Percentiles rank a stretch among this genome's conserved stretches.
Conservation (phyloP, 2,797 vertebrate species). For the Apodemus agrarius region DNA sequence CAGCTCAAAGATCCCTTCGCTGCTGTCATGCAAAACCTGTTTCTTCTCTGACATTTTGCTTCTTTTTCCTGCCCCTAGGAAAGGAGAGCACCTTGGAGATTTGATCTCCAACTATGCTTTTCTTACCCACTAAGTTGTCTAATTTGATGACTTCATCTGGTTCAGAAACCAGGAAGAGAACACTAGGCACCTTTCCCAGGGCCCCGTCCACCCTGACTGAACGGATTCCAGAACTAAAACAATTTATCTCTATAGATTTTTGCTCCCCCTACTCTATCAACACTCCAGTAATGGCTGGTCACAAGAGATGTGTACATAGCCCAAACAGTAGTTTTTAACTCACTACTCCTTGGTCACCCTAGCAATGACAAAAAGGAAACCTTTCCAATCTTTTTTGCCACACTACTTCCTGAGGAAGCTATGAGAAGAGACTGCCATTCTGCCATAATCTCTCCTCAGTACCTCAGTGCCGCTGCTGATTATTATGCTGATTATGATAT, state of each 20-base stretch:
- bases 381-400: not conserved
- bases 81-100: not conserved
- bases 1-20: not conserved
- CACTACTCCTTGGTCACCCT: not conserved
- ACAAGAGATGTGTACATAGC: not conserved
- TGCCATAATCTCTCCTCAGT: not conserved
- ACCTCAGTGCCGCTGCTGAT: not conserved
- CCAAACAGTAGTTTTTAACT: not conserved
- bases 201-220: not conserved
- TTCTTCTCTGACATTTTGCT: not conserved
- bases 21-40: not conserved
- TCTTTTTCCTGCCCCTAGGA: not conserved
- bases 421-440: not conserved
- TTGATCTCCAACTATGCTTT: not conserved
- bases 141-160: not conserved
- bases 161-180: not conserved
- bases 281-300: not conserved
- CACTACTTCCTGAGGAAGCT: not conserved
- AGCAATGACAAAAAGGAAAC: not conserved
- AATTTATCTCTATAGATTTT: not conserved
- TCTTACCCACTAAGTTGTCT: not conserved
- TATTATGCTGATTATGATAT: not conserved
- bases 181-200: too few species aligned
- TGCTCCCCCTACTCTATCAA: not conserved
- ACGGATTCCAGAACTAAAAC: not conserved